Percentiles rank a stretch among this genome's conserved stretches.
These are phyloP conservation scores for Erpetoichthys calabaricus DNA, from an alignment of 2,797 vertebrate genomes.

Conservation along the genomic window DNA sequence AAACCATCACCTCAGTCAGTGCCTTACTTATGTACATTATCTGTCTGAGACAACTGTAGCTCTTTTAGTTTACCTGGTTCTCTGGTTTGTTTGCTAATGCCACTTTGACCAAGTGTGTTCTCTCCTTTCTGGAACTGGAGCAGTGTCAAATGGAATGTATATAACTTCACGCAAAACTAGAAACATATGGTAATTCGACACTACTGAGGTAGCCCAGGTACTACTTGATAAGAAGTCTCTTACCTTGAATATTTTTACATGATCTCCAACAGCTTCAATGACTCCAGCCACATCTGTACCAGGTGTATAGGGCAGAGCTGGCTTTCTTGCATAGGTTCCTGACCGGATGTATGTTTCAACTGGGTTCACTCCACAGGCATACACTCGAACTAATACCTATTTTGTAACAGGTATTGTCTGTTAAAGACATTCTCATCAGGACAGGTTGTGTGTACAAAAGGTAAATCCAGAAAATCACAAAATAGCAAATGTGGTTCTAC, in stretches of 20 bases:
- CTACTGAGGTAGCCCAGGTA: too few species aligned
- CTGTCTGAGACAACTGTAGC: too few species aligned
- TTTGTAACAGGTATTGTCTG: background rate
- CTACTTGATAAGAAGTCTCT: background rate
- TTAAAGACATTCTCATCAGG: conserved; percentile 6
- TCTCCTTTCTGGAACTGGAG: too few species aligned
- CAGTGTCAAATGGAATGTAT: too few species aligned
- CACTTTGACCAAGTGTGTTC: too few species aligned
- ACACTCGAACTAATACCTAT: conserved; percentile 76
- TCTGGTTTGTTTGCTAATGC: too few species aligned
- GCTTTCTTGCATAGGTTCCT: conserved; percentile 47
- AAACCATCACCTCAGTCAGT: too few species aligned
- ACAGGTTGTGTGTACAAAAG: background rate
- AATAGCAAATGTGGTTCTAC: background rate
- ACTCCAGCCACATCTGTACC: conserved; percentile 71
- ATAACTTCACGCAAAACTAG: too few species aligned
- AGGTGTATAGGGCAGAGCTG: conserved; percentile 69
- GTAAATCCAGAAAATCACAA: background rate
- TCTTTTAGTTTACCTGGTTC: too few species aligned
- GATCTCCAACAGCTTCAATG: conserved; percentile 56
- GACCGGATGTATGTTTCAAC: conserved; percentile 83
- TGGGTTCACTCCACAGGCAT: conserved; percentile 78
- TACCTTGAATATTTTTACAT: conserved; percentile 64
- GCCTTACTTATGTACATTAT: too few species aligned
- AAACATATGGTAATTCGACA: too few species aligned